These are phyloP conservation scores for Mormyrus iriodes DNA, from an alignment of 2,113 vertebrate genomes.

Conservation along the genomic window DNA sequence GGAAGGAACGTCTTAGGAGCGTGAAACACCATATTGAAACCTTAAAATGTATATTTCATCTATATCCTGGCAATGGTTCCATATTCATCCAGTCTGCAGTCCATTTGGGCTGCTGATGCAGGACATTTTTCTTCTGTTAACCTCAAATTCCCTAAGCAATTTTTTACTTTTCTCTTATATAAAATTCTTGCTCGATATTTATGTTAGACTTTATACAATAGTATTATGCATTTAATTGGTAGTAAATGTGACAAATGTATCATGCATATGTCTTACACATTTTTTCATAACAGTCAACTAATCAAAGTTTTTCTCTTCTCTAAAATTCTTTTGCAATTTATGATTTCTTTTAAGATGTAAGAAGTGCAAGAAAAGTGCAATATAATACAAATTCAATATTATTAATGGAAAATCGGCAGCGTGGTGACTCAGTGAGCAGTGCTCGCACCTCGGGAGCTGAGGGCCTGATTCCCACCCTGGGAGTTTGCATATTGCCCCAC, in stretches of 20 bases:
- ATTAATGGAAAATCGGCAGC: background rate
- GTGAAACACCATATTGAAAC: background rate
- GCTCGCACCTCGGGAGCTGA: background rate
- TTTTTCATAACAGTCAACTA: background rate
- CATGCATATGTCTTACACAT: background rate
- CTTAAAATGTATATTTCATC: background rate
- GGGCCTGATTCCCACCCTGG: background rate
- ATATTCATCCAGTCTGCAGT: background rate
- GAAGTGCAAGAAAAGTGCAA: background rate
- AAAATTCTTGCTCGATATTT: background rate
- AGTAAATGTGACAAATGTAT: background rate
- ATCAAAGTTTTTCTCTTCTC: background rate
- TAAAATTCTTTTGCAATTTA: background rate
- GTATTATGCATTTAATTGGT: conserved; percentile 3
- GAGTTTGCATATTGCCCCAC: background rate
- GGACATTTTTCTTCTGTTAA: background rate
- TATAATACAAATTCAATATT: background rate
- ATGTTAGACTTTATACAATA: background rate
- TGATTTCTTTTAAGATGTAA: background rate
- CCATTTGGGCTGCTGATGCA: background rate
- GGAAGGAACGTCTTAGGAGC: background rate
- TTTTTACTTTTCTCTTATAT: background rate
- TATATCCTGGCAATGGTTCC: background rate
- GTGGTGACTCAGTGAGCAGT: background rate
- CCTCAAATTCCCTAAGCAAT: background rate